Evolutionary conservation across 2,113 vertebrate species (phyloP), one percentile per base, ranked within the genome.

Genomic region (Maylandia zebra): DNA sequence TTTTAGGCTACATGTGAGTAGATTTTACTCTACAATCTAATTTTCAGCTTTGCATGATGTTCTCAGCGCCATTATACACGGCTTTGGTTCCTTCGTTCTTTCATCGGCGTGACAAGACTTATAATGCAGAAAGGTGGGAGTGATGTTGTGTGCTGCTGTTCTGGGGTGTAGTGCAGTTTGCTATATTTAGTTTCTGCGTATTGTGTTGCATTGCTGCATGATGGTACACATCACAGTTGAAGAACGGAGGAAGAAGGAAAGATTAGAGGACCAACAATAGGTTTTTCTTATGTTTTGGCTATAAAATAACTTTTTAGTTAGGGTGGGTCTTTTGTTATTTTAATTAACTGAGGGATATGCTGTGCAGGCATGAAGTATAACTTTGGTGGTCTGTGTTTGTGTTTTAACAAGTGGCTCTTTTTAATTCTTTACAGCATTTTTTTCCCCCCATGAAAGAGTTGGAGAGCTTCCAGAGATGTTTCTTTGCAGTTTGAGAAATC

Each of bases 131-230:
- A 86, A 86, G 85, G 57, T 80, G 86, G 64, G 82, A 80, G 53
- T 22, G 79, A 59, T 81, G 64, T 89, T 84, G 19, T 16, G 19
- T 79, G 53, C 32, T 0, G 4, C 50, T 53, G 22, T 66, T 81
- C 74, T 27, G 32, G 24, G 50, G 11, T 69, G 36, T 79, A 13
- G 52, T 83, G 89, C 81, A 4, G 34, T 81, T 82, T 71, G 30
- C 91, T 89, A 86, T 89, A 92, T 92, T 93, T 93, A 89, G 85
- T 90, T 80, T 69, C 80, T 57, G 64, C 81, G 12, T 64, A 59
- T 87, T 86, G 48, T 76, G 79, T 86, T 91, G 82, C 53, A 83
- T 82, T 82, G 83, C 85, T 86, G 74, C 43, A 30, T 45, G 50
- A 84, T 83, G 57, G 69, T 45, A 43, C 69, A 83, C 81, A 76